Conservation (phyloP, 1,140 invertebrate genomes). For the Neomicropteryx cornuta region DNA sequence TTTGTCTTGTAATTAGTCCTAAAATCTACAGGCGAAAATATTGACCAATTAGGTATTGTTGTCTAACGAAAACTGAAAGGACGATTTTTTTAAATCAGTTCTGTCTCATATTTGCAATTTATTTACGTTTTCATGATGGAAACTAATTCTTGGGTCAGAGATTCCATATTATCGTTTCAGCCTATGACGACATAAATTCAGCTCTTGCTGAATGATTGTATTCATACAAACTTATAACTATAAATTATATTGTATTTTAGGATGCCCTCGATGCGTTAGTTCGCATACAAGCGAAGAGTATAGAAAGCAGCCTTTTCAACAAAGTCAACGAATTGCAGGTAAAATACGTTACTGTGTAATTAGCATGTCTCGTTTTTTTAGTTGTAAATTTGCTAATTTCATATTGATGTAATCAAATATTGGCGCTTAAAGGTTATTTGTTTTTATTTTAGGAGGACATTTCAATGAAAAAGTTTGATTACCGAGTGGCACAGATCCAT, state of each 20-base stretch:
- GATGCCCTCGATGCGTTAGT: conserved; percentile 74
- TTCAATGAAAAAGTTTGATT: conserved; percentile 86
- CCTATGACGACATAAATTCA: too few relatives aligned
- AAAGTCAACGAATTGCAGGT: conserved; percentile 78
- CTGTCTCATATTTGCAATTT: not conserved
- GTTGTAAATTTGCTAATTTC: too few relatives aligned
- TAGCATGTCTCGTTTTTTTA: too few relatives aligned
- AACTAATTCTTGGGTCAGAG: not conserved
- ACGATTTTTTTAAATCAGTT: not conserved
- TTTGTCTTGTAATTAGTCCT: too few relatives aligned
- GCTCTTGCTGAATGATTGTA: too few relatives aligned
- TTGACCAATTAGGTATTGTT: not conserved
- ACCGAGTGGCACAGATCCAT: conserved; percentile 82
- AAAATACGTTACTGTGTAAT: too few relatives aligned
- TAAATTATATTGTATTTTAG: conserved; percentile 31
- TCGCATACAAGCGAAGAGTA: conserved; percentile 76
- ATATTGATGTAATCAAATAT: too few relatives aligned
- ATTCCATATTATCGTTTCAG: too few relatives aligned
- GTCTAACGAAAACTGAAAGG: not conserved
- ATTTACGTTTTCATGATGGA: not conserved
- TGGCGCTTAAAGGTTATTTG: conserved; percentile 4
- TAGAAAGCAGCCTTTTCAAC: conserved; percentile 76
- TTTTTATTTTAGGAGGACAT: conserved; percentile 67
- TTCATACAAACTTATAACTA: not conserved
- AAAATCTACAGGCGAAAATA: too few relatives aligned